Base-by-base conservation (phyloP, 1,140 invertebrate genomes). In the Calliopsis andreniformis region DNA sequence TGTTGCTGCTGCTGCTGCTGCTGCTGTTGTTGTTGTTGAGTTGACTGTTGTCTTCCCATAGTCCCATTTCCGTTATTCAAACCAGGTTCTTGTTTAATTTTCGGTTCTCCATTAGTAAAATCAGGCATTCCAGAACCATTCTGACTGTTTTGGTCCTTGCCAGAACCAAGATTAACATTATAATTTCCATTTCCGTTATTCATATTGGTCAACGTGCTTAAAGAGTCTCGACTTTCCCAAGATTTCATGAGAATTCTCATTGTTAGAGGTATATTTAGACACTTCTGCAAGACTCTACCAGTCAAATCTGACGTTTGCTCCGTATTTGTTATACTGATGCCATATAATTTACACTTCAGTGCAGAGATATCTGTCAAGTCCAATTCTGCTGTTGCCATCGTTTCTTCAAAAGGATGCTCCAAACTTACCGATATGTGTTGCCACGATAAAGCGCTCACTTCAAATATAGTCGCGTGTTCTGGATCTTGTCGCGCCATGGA, bases 371-470 rank as follows among this genome's bases (percentile, higher is more conserved):
- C 97, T 16, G 94, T 93, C 32, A 99, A 90, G 89, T 98, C 96
- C 69, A 99, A 93, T 87, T 99, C 98, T 18, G 97, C 96, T 0
- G 98, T 98, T 0, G 97, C 96, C 94, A 99, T 95, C 72, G 96
- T 96, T 89, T 98, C 97, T 86, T 98, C 96, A 32, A 96, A 93
- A 0, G 98, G 98, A 93, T 99, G 97, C 89, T 99, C 97, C 89
- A 99, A 95, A 39, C 96, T 96, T 5, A 99, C 94, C 18, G 96
- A 96, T 64, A 99, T 95, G 88, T 97, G 97, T 68, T 97, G 95
- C 93, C 96, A 96, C 0, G 97, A 98, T 3, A 98, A 91, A 7
- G 97, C 96, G 81, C 95, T 97, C 78, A 99, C 94, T 92, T 99
- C 98, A 88, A 99, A 96, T 93, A 98, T 98, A 3, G 97, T 94